Evolutionary conservation across 2,797 vertebrate species (phyloP).

Genomic region (Gadopsis bispinosus): DNA sequence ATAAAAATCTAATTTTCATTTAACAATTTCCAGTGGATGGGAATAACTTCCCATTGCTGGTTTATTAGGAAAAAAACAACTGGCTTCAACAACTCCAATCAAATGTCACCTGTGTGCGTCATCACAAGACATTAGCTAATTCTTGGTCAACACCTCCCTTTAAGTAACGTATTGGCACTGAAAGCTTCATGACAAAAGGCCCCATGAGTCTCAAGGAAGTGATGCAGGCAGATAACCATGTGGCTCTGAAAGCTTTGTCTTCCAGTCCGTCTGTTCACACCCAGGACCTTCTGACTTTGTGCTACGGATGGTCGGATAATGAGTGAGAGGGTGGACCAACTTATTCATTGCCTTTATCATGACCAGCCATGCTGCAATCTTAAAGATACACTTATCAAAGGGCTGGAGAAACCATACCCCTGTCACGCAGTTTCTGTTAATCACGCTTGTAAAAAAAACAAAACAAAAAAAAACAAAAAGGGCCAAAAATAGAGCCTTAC

Average conservation of each 20-base stretch:
- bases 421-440: slow-evolving; percentile 19
- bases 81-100: slow-evolving; percentile 17
- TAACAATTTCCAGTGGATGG: background rate
- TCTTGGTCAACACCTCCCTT: slow-evolving; percentile 23
- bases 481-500: slow-evolving; percentile 11
- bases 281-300: slow-evolving; percentile 51
- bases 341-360: slow-evolving; percentile 69
- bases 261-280: slow-evolving; percentile 44
- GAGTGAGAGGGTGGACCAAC: slow-evolving; percentile 45
- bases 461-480: background rate
- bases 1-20: slow-evolving; percentile 31
- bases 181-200: slow-evolving; percentile 47
- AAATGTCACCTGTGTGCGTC: slow-evolving; percentile 37
- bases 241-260: slow-evolving; percentile 62
- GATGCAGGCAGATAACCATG: slow-evolving; percentile 64
- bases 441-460: slow-evolving; percentile 13
- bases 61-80: slow-evolving; percentile 22
- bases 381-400: slow-evolving; percentile 57
- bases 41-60: slow-evolving; percentile 10
- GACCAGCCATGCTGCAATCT: slow-evolving; percentile 60
- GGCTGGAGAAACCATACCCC: slow-evolving; percentile 38
- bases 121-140: slow-evolving; percentile 12
- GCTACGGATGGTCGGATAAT: slow-evolving; percentile 41
- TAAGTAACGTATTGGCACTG: slow-evolving; percentile 3
- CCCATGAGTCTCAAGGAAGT: slow-evolving; percentile 47